Percentiles rank a stretch among this genome's conserved stretches.
These are phyloP conservation scores for Marasmarcha lunaedactyla DNA, from an alignment of 2,888 invertebrate species.

Conservation along the genomic window DNA sequence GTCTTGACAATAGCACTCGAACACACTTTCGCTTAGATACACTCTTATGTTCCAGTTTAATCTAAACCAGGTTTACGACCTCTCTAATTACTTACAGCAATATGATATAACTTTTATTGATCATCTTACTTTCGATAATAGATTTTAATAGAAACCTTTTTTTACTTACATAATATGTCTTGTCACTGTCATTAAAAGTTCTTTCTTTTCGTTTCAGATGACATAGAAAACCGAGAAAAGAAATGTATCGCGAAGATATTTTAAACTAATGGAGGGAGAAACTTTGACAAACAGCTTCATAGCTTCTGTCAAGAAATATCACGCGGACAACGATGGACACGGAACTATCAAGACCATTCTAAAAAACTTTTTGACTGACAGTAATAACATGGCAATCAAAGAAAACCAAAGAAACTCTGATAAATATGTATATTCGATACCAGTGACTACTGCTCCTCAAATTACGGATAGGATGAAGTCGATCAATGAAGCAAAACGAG, in stretches of 20 bases:
- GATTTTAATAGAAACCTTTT: not conserved
- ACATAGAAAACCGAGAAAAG: constrained; percentile 45
- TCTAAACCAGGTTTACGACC: constrained; percentile 15
- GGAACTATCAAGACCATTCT: constrained; percentile 47
- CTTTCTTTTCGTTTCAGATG: constrained; percentile 49
- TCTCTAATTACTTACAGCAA: constrained; percentile 12
- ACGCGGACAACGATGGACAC: constrained; percentile 41
- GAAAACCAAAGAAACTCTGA: constrained; percentile 39
- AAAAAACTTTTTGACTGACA: constrained; percentile 48
- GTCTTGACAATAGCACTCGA: not conserved
- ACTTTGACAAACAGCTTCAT: constrained; percentile 44
- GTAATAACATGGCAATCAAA: constrained; percentile 54
- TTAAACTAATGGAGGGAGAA: constrained; percentile 55
- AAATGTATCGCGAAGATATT: constrained; percentile 46
- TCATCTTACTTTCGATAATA: not conserved
- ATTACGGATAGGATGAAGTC: constrained; percentile 38
- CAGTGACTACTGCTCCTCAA: constrained; percentile 36
- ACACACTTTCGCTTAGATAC: constrained; percentile 23
- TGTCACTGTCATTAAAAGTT: not conserved
- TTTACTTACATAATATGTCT: constrained; percentile 5
- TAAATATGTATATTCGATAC: constrained; percentile 49
- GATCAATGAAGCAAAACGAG: constrained; percentile 48
- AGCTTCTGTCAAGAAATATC: constrained; percentile 44
- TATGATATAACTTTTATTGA: constrained; percentile 2
- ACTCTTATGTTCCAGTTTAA: constrained; percentile 20